Percentiles rank a stretch among this genome's conserved stretches.
Evolutionary conservation across 2,888 invertebrate genomes (phyloP).

Genomic region (Pegoplata infirma): DNA sequence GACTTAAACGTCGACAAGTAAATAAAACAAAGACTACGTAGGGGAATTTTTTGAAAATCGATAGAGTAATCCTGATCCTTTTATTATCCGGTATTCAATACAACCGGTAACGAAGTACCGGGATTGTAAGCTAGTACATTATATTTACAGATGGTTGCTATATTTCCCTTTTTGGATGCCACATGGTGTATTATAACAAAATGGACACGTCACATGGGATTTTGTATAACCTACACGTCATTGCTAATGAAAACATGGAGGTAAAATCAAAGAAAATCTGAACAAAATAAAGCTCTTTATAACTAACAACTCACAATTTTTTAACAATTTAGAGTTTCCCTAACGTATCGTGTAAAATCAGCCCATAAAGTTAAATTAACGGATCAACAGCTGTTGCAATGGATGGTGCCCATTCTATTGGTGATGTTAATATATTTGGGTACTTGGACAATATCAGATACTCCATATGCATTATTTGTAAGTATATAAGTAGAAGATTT

Average conservation of each 20-base stretch:
- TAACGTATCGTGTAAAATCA: slow-evolving; percentile 95
- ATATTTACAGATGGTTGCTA: slow-evolving; percentile 88
- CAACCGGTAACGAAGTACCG: too few species aligned
- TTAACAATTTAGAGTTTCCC: slow-evolving; percentile 84
- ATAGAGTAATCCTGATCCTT: too few species aligned
- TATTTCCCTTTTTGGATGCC: slow-evolving; percentile 91
- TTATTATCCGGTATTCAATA: too few species aligned
- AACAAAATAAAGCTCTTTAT: background rate
- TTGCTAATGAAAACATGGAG: slow-evolving; percentile 97
- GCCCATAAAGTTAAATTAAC: slow-evolving; percentile 95
- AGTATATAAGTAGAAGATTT: slow-evolving; percentile 74
- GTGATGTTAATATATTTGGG: slow-evolving; percentile 93
- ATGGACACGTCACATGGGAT: slow-evolving; percentile 95
- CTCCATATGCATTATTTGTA: slow-evolving; percentile 88
- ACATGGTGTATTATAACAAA: slow-evolving; percentile 93
- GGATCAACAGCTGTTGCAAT: slow-evolving; percentile 93
- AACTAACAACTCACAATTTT: too few species aligned
- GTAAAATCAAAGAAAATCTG: slow-evolving; percentile 77
- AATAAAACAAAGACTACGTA: too few species aligned
- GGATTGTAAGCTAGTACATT: too few species aligned
- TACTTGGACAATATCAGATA: slow-evolving; percentile 93
- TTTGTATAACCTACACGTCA: slow-evolving; percentile 95
- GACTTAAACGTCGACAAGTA: too few species aligned
- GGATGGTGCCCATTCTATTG: slow-evolving; percentile 94
- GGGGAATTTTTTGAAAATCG: too few species aligned